phyloP scores from a whole-genome alignment of 2,888 invertebrate genomes.

The Emmelina monodactyla region DNA sequence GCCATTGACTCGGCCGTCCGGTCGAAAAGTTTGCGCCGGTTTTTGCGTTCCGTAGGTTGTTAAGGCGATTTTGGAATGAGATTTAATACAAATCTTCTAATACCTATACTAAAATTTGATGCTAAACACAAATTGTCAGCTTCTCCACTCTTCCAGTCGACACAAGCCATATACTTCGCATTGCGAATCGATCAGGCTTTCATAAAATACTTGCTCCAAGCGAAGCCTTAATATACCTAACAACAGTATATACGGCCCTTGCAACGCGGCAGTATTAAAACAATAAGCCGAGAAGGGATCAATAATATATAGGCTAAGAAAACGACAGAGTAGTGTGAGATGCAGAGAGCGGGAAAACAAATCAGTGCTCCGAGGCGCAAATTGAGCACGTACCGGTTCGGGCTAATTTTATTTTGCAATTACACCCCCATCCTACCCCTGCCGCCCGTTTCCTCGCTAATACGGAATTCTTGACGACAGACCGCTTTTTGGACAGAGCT shows the following conservation, averaged over 20 bases:
- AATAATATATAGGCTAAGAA: conserved; percentile 63
- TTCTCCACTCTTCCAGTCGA: too few species aligned
- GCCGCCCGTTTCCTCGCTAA: conserved; percentile 29
- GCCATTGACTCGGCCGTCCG: conserved; percentile 59
- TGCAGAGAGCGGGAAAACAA: conserved; percentile 44
- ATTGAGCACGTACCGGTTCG: conserved; percentile 66
- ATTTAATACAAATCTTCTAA: too few species aligned
- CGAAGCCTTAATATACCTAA: too few species aligned
- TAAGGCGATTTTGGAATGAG: too few species aligned
- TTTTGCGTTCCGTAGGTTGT: too few species aligned
- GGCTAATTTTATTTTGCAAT: conserved; percentile 68
- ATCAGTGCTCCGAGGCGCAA: conserved; percentile 64
- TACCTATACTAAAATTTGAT: too few species aligned
- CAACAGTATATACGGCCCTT: not conserved
- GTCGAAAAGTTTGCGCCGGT: conserved; percentile 49
- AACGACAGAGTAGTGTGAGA: conserved; percentile 33
- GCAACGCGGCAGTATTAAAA: conserved; percentile 24
- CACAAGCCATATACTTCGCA: too few species aligned
- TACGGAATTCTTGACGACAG: conserved; percentile 62
- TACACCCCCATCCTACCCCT: conserved; percentile 42
- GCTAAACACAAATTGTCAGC: too few species aligned
- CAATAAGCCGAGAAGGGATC: conserved; percentile 50
- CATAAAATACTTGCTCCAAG: too few species aligned
- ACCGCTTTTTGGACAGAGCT: conserved; percentile 35
- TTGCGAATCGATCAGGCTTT: too few species aligned